phyloP scores from a whole-genome alignment of 2,113 vertebrate genomes.

The Typhlomys cinereus region DNA sequence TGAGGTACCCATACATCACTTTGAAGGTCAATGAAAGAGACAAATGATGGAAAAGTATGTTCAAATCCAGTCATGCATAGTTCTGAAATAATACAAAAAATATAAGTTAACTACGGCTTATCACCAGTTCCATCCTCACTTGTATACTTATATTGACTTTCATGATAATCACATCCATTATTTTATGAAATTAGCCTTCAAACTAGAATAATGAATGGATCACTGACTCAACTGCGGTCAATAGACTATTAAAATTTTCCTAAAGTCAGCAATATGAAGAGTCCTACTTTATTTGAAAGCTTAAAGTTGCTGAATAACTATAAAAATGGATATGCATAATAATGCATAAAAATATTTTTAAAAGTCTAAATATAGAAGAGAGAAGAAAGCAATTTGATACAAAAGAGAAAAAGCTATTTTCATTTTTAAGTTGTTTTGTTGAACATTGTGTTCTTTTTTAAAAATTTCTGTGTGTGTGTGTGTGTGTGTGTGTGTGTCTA shows the following conservation, averaged over 20 bases:
- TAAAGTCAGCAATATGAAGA: conserved; percentile 84
- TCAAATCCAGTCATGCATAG: background rate
- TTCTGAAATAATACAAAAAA: conserved; percentile 67
- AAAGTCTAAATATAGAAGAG: background rate
- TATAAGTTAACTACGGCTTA: conserved; percentile 52
- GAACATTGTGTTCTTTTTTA: background rate
- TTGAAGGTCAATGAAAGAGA: background rate
- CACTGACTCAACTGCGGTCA: conserved; percentile 81
- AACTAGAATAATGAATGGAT: conserved; percentile 83
- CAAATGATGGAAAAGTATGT: background rate
- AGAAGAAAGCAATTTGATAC: conserved; percentile 50
- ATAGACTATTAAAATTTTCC: conserved; percentile 86
- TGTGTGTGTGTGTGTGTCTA: too few species aligned
- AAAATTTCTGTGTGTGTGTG: too few species aligned
- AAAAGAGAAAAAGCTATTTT: conserved; percentile 51
- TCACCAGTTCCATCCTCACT: conserved; percentile 48
- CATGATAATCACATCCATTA: conserved; percentile 83
- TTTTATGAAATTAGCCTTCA: conserved; percentile 81
- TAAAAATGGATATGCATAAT: conserved; percentile 63
- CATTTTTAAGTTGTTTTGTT: conserved; percentile 17
- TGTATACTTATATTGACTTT: conserved; percentile 81
- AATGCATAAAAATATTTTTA: conserved; percentile 61
- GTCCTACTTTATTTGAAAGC: conserved; percentile 77
- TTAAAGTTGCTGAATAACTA: conserved; percentile 73
- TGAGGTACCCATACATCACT: background rate